Evolutionary conservation across 1,140 invertebrate genomes (phyloP), one percentile per base, ranked within the genome.

Genomic region (Ooceraea biroi): DNA sequence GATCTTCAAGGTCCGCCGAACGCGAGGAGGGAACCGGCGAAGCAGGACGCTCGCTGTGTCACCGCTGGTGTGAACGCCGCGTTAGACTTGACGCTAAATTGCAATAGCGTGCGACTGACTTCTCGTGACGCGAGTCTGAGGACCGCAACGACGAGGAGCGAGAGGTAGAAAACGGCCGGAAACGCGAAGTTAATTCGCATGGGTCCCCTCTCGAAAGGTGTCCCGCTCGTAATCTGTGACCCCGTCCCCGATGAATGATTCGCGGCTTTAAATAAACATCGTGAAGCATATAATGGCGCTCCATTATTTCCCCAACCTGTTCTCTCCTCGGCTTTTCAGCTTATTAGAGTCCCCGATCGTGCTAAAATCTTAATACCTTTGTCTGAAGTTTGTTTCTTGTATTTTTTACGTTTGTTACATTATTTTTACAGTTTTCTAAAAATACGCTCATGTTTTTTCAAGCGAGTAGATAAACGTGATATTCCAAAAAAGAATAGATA

Each of bases 41-140:
- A 74, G 63, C 84, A 88, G 60, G 86, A 91, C 14, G 82, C 48
- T 8, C 87, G 87, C 61, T 90, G 89, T 76, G 76, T 78, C 74
- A 44, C 72, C 41, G 58, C 85, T 52, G 86, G 88, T 72, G 85
- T 90, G 48, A 91, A 90, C 72, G 88, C 91, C 25, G 89, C 91
- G 27, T 90, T 93, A 58, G 91, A 94, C 83, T 92, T 94, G 71
- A 92, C 91, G 25, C 83, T 94, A 60, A 92, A 93, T 86, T 94
- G 93, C 85, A 92, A 80, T 72, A 91, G 92, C 82, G 65, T 93
- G 63, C 89, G 91, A 85, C 87, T 94, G 63, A 92, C 90, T 22
- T 91, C 89, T 12, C 89, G 92, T 19, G 90, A 92, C 71, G 82
- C 89, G 19, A 90, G 55, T 30, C 60, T 89, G 30, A 90, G 72